Evolutionary conservation across 2,113 vertebrate species (phyloP).

Genomic region (Poeciliopsis turrubarensis): DNA sequence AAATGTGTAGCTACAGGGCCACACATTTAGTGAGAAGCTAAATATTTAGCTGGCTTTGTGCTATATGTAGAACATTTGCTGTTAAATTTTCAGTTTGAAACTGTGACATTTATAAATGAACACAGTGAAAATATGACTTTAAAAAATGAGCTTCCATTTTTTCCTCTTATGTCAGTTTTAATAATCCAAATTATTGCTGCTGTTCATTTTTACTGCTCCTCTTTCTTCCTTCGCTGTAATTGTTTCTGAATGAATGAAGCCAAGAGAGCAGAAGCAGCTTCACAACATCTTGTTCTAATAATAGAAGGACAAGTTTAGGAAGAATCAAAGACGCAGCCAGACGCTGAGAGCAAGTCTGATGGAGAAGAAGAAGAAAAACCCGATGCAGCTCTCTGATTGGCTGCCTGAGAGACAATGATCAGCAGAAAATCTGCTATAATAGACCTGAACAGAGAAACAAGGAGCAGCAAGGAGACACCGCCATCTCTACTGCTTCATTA

Average conservation of each 20-base stretch:
- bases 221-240: not conserved
- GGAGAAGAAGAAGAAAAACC: not conserved
- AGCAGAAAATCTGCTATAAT: not conserved
- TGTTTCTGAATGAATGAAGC: conserved; percentile 33
- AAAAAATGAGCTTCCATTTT: too few relatives aligned
- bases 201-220: too few relatives aligned
- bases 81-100: too few relatives aligned
- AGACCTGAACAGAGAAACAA: not conserved
- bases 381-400: not conserved
- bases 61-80: too few relatives aligned
- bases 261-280: conserved; percentile 61
- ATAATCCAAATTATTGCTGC: too few relatives aligned
- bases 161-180: too few relatives aligned
- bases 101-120: too few relatives aligned
- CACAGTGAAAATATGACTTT: too few relatives aligned
- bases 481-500: conserved; percentile 22
- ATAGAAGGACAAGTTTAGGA: conserved; percentile 41
- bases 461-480: conserved; percentile 18
- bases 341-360: not conserved
- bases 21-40: too few relatives aligned
- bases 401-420: not conserved
- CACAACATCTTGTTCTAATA: conserved; percentile 53
- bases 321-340: conserved; percentile 22
- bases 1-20: too few relatives aligned
- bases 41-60: too few relatives aligned